Base-by-base conservation (phyloP, 2,113 vertebrate genomes). In the Edolisoma coerulescens region DNA sequence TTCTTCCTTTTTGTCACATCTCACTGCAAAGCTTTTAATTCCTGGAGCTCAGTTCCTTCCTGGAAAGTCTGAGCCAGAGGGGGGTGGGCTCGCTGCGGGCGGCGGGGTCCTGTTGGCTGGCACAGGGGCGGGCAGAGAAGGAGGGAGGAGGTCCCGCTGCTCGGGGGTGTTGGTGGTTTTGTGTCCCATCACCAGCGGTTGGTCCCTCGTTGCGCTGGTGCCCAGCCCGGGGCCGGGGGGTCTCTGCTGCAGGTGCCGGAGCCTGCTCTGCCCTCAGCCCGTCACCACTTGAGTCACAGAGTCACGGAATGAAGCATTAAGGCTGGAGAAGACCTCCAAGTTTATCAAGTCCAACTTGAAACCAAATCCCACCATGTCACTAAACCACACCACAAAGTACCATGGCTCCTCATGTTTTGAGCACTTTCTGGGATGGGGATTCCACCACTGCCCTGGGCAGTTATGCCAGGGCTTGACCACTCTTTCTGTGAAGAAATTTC, bases 1-100 rank as follows among this genome's bases (percentile, higher is more conserved):
- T 95, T 88, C 87, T 91, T 87, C 84, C 91, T 84, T 82, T 95
- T 96, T 95, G 89, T 95, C 95, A 94, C 88, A 82, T 95, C 77
- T 77, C 49, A 0, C 82, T 82, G 92, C 84, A 92, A 88, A 94
- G 92, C 76, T 78, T 90, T 95, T 82, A 81, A 91, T 91, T 95
- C 97, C 84, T 90, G 93, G 85, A 94, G 85, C 83, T 93, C 74
- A 20, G 91, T 37, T 95, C 77, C 89, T 91, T 90, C 91, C 82
- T 93, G 95, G 91, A 89, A 96, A 87, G 87, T 28, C 84, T 37
- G 74, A 85, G 84, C 26, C 1, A 8, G 78, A 57, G 57, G 10
- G 52, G 41, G 49, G 23, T 74, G 50, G 74, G 84, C 41, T 89
- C 32, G 45, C 63, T 44, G n/a, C 2, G 4, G 56, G 67, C 4